Evolutionary conservation across 1,140 invertebrate genomes (phyloP).

Genomic region (Brachystomella parvula): DNA sequence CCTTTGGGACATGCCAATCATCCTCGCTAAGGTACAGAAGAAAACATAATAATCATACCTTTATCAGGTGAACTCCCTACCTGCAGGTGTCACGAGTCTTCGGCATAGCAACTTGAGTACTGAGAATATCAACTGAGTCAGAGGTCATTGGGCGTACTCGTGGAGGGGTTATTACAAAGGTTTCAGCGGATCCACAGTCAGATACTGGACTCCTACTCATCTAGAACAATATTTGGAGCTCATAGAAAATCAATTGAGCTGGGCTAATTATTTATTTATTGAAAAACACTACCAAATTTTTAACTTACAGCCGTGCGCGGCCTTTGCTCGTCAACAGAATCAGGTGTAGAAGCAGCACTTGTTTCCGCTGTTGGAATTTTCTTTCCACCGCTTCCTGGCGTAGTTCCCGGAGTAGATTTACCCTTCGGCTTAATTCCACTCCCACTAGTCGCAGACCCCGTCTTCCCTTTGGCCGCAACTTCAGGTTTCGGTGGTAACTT

Average conservation of each 20-base stretch:
- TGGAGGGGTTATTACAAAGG: background rate
- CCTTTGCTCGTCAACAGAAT: no score
- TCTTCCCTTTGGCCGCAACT: slow-evolving; percentile 53
- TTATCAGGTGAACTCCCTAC: background rate
- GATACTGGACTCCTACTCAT: background rate
- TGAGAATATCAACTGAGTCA: background rate
- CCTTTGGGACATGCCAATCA: background rate
- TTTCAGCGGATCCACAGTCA: background rate
- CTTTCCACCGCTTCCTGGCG: slow-evolving; percentile 17
- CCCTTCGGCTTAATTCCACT: background rate
- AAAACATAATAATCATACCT: background rate
- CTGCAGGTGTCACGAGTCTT: background rate
- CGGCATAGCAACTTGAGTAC: background rate
- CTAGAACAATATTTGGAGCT: background rate
- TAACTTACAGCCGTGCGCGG: background rate
- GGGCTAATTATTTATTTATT: background rate
- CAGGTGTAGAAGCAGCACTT: background rate
- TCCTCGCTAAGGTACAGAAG: background rate
- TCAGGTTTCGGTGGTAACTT: slow-evolving; percentile 73
- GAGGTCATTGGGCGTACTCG: background rate
- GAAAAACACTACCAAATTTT: background rate
- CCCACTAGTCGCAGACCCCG: slow-evolving; percentile 8
- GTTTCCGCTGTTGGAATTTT: slow-evolving; percentile 5
- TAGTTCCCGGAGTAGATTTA: background rate
- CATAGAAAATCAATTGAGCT: slow-evolving; percentile 6